phyloP scores from a whole-genome alignment of 1,140 invertebrate genomes.

The Pentalonia nigronervosa region DNA sequence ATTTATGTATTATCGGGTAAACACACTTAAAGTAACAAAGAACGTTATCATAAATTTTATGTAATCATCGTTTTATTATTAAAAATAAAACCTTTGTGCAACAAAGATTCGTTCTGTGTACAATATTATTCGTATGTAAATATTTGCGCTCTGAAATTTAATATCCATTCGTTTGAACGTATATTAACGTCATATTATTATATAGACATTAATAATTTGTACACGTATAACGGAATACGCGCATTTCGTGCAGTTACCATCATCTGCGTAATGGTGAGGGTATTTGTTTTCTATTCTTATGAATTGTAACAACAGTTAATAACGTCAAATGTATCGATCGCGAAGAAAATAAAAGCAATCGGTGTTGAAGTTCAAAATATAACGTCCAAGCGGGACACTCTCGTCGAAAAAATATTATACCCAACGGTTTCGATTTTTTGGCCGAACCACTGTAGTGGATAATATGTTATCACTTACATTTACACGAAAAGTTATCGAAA shows the following conservation, averaged over 20 bases:
- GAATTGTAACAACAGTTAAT: background rate
- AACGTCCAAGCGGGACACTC: background rate
- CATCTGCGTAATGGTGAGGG: background rate
- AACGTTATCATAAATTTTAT: background rate
- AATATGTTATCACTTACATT: too few relatives aligned
- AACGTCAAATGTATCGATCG: background rate
- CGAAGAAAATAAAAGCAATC: too few relatives aligned
- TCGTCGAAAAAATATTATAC: background rate
- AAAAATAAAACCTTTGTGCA: background rate
- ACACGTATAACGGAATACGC: background rate
- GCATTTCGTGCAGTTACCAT: background rate
- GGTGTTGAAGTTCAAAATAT: background rate
- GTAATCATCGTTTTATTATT: conserved; percentile 3
- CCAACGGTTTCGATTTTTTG: background rate
- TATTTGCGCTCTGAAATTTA: background rate
- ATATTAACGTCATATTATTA: background rate
- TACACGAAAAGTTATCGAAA: too few relatives aligned
- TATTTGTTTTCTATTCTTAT: background rate
- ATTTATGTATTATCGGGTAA: conserved; percentile 3
- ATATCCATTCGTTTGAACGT: background rate
- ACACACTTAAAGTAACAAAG: conserved; percentile 1
- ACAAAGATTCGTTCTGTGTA: background rate
- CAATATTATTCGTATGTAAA: background rate
- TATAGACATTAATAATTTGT: background rate
- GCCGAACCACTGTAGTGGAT: too few relatives aligned